Base-by-base conservation (phyloP, 2,113 vertebrate genomes). In the Neogale vison region DNA sequence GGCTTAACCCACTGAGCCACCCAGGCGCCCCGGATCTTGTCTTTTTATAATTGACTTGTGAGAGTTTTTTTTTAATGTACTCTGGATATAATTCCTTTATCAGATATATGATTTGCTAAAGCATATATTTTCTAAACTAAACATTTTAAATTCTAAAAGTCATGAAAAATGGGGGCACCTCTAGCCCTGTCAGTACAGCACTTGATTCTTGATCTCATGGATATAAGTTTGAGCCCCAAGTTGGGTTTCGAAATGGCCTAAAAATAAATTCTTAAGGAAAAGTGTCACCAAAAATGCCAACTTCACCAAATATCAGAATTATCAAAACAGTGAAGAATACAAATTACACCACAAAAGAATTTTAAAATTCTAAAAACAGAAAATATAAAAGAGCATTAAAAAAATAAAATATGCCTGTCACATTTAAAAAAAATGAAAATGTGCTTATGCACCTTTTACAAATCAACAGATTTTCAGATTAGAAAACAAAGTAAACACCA, bases 231-330 rank as follows among this genome's bases (percentile, higher is more conserved):
- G 42, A 47, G 42, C 14, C 74, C 42, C 74, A 77, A 17, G 14
- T 77, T 45, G 42, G 14, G 26, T 77, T 14, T 18, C 3, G 7
- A 77, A 15, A 29, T 77, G 9, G 18, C 42, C 13, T 74, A 74
- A 74, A 76, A 77, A 76, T 47, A 47, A 76, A 76, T 47, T 74
- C 71, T 74, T 15, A 26, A 45, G 26, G 26, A 47, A 67, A 59
- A 15, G 24, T 69, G 14, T 84, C 59, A 83, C 36, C 20, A 61
- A 87, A 80, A 31, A 29, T 39, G 57, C 26, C 24, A 90, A 84
- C 42, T 87, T 95, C 57, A 24, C 14, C 61, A 96, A 88, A 57
- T 88, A 45, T n/a, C 63, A 87, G 34, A 84, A 50, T 93, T 88
- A 72, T 24, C 24, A 57, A 72, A 88, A 87, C 4, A 36, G 42